A percentile compares a stretch with the other conserved stretches of the same genome.
These are phyloP conservation scores for Plumapathes pennacea DNA, from an alignment of 92 coral and sea anemone genomes.

Conservation along the genomic window DNA sequence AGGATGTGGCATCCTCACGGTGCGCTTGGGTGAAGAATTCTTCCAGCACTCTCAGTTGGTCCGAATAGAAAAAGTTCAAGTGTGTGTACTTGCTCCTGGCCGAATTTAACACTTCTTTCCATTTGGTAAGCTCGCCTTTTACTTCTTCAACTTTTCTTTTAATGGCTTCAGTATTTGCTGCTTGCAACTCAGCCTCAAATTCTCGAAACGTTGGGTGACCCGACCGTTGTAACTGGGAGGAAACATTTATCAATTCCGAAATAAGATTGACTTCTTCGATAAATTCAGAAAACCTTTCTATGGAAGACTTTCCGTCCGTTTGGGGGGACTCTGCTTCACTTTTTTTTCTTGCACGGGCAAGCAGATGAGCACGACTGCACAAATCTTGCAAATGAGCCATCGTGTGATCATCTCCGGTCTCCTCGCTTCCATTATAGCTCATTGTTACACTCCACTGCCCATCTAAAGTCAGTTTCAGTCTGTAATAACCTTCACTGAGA, in stretches of 20 bases:
- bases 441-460: constrained; percentile 43
- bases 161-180: constrained; percentile 33
- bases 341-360: constrained; percentile 53
- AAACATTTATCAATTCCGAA: constrained; percentile 40
- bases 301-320: constrained; percentile 10
- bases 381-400: constrained; percentile 61
- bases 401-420: not conserved
- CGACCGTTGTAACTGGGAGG: constrained; percentile 40
- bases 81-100: constrained; percentile 31
- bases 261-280: constrained; percentile 52
- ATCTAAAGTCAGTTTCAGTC: constrained; percentile 7
- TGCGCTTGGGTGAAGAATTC: constrained; percentile 33
- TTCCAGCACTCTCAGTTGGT: constrained; percentile 59
- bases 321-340: constrained; percentile 15
- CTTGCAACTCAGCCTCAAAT: constrained; percentile 24
- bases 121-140: constrained; percentile 15
- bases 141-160: constrained; percentile 13
- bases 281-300: constrained; percentile 41
- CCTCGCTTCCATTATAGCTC: constrained; percentile 14
- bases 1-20: not conserved
- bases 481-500: constrained; percentile 35
- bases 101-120: constrained; percentile 31
- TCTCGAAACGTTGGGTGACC: constrained; percentile 49
- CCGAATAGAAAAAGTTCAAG: constrained; percentile 64
- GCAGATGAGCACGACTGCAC: constrained; percentile 66